phyloP scores from a whole-genome alignment of 2,888 invertebrate species.

The Chrysolina haemoptera region DNA sequence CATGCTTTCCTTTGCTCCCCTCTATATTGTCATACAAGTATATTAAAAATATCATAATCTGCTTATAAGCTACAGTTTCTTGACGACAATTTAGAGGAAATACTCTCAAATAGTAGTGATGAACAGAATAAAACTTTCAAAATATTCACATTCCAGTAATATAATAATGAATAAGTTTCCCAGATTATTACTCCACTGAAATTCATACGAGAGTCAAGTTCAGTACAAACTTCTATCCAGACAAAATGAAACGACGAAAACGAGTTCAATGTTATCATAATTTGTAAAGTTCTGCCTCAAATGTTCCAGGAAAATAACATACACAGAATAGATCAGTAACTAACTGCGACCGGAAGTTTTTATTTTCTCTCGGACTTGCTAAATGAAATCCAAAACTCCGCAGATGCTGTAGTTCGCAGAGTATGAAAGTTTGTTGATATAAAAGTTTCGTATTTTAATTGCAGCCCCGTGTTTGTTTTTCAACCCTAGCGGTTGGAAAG shows the following conservation, averaged over 20 bases:
- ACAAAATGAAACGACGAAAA: not conserved
- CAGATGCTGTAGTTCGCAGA: not conserved
- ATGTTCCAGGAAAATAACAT: constrained; percentile 7
- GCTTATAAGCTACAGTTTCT: too few species aligned
- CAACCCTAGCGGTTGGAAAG: not conserved
- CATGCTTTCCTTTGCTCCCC: too few species aligned
- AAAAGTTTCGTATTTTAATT: constrained; percentile 14
- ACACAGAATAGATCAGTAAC: constrained; percentile 1
- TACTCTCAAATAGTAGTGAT: too few species aligned
- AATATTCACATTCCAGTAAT: too few species aligned
- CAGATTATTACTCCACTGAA: not conserved
- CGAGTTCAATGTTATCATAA: constrained; percentile 13
- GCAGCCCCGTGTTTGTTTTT: constrained; percentile 2
- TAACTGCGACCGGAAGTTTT: not conserved
- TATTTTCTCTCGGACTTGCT: constrained; percentile 1
- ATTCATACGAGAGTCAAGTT: not conserved
- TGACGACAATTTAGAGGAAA: too few species aligned
- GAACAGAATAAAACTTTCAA: too few species aligned
- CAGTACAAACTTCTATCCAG: not conserved
- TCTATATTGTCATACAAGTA: too few species aligned
- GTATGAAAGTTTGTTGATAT: not conserved
- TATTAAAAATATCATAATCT: too few species aligned
- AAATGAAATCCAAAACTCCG: constrained; percentile 4
- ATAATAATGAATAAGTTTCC: too few species aligned
- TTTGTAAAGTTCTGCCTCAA: not conserved